Base-by-base conservation (phyloP, 2,797 vertebrate genomes). In the Borostomias antarcticus region DNA sequence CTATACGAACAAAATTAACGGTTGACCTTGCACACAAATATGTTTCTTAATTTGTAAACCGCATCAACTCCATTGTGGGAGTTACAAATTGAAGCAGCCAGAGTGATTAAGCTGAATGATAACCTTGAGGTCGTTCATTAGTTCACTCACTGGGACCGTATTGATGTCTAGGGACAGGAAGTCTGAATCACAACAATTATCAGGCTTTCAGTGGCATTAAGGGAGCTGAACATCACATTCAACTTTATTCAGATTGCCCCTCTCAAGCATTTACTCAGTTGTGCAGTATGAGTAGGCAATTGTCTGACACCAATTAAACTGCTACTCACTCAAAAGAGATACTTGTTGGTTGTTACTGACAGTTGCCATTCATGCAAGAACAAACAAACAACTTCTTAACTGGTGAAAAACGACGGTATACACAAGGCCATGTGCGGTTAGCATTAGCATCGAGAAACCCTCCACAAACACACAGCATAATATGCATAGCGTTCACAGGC, bases 71-170 rank as follows among this genome's bases (percentile, higher is more conserved):
- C 23, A 58, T 40, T 61, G 28, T 47, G 17, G 28, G 56, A 17
- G 51, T 37, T 40, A 19, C 29, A 25, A 50, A 58, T 68, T 37
- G 30, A 60, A 60, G 43, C 47, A 32, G 17, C 45, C 50, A 11
- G 7, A 47, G 47, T 68, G 54, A 68, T 60, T 68, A 51, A 68
- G 26, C 25, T 25, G 57, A 60, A 68, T 60, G 33, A 32, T 68
- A 30, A 35, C 25, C 30, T 48, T 30, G 57, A 48, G 56, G 33
- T 58, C 33, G 25, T 66, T 66, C 54, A 66, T 66, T 66, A 58
- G 10, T 35, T 28, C 17, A 40, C 45, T 58, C 56, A 35, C 13
- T 21, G 10, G 33, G 21, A 11, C 56, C 25, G 25, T 58, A 58
- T 15, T 58, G 33, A 58, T 58, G 56, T 58, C 33, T 40, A n/a